These are phyloP conservation scores for Speoplatyrhinus poulsoni DNA, from an alignment of 2,113 vertebrate genomes.

Conservation along the genomic window DNA sequence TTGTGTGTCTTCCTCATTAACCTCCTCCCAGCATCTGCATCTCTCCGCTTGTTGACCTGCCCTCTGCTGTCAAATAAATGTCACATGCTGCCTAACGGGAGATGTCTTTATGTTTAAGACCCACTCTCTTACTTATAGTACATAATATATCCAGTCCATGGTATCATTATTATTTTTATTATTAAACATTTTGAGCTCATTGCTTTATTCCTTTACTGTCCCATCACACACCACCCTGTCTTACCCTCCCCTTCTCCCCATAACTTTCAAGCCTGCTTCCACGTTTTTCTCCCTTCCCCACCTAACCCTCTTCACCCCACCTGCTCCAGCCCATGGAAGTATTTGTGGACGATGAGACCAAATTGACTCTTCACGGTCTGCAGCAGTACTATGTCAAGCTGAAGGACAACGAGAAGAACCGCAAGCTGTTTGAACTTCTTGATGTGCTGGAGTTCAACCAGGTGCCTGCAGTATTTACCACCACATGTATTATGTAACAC, in stretches of 20 bases:
- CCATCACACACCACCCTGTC: neutral
- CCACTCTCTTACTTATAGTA: no score
- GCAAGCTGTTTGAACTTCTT: constrained; percentile 84
- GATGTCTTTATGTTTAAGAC: neutral
- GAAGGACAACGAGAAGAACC: constrained; percentile 89
- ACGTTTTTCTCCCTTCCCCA: constrained; percentile 3
- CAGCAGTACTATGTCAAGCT: constrained; percentile 88
- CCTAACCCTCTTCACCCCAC: constrained; percentile 40
- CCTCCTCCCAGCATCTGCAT: no score
- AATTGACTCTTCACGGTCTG: constrained; percentile 85
- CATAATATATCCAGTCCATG: no score
- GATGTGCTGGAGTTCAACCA: constrained; percentile 89
- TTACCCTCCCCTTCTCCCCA: neutral
- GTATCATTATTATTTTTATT: no score
- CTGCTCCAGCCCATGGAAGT: constrained; percentile 85
- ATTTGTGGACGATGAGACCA: constrained; percentile 88
- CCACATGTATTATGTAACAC: no score
- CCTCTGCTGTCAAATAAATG: no score
- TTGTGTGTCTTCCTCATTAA: no score
- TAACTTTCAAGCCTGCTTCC: neutral
- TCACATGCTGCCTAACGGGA: neutral
- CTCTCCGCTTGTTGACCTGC: no score
- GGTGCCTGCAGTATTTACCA: constrained; percentile 73
- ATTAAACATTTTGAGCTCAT: no score
- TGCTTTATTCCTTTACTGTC: no score